Evolutionary conservation across 2,888 invertebrate species (phyloP).

Genomic region (Ernsta delagoae): DNA sequence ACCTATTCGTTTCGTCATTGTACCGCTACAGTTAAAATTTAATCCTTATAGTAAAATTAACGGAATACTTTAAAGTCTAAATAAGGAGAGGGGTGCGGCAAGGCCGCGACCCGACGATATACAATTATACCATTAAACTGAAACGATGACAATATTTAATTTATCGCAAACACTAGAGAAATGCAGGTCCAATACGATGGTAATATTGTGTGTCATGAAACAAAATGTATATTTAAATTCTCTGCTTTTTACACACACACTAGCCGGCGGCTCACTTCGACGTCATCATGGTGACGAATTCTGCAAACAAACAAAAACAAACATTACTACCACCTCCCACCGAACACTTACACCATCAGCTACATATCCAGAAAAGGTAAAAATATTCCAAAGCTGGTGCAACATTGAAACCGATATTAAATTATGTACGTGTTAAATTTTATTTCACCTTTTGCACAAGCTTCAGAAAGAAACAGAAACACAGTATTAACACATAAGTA

Average conservation of each 20-base stretch:
- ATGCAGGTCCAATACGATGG: too few species aligned
- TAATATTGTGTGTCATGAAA: too few species aligned
- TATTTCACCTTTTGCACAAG: conserved; percentile 57
- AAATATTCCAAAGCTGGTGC: conserved; percentile 39
- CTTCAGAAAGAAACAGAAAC: conserved; percentile 45
- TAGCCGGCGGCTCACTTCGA: conserved; percentile 96
- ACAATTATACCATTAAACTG: too few species aligned
- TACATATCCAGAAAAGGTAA: conserved; percentile 9
- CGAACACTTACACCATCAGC: conserved; percentile 8
- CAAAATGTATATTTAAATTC: conserved; percentile 86
- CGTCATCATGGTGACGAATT: conserved; percentile 99
- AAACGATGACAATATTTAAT: too few species aligned
- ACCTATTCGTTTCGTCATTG: too few species aligned
- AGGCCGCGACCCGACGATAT: too few species aligned
- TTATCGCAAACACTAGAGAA: too few species aligned
- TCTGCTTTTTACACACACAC: conserved; percentile 85
- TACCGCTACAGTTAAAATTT: too few species aligned
- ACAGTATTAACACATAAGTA: conserved; percentile 55
- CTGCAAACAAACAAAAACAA: conserved; percentile 86
- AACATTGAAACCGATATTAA: conserved; percentile 49
- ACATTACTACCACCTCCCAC: conserved; percentile 46
- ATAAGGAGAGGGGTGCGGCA: too few species aligned
- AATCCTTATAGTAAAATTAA: too few species aligned
- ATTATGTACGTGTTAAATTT: background rate
- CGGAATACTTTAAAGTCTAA: too few species aligned